Evolutionary conservation across 2,888 invertebrate genomes (phyloP).

Genomic region (Drosophila atripex): DNA sequence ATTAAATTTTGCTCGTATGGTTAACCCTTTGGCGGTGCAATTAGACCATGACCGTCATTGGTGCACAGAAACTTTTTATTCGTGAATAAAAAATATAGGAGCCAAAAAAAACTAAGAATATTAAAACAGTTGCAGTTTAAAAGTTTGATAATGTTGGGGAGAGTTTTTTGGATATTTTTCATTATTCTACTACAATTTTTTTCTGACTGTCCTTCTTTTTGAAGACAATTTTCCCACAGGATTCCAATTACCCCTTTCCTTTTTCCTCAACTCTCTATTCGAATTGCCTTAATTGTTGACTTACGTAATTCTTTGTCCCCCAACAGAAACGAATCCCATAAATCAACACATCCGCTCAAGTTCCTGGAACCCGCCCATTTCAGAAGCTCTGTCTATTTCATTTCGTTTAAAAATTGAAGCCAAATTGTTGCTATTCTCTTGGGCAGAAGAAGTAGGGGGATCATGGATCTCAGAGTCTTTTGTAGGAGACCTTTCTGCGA

Average conservation of each 20-base stretch:
- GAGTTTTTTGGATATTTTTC: not conserved
- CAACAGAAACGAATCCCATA: constrained; percentile 53
- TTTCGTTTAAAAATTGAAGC: constrained; percentile 39
- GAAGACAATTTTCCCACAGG: constrained; percentile 64
- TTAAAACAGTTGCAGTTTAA: not conserved
- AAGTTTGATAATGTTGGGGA: not conserved
- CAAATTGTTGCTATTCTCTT: constrained; percentile 67
- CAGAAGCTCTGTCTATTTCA: constrained; percentile 48
- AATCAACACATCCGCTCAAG: constrained; percentile 77
- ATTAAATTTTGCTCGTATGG: constrained; percentile 70
- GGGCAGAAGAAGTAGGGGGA: constrained; percentile 23
- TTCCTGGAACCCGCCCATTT: constrained; percentile 73
- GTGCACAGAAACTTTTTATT: not conserved
- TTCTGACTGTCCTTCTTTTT: not conserved
- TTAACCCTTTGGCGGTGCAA: constrained; percentile 75
- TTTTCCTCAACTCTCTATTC: constrained; percentile 33
- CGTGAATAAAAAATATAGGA: not conserved
- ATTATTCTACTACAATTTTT: not conserved
- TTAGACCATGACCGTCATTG: constrained; percentile 77
- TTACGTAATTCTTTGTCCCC: constrained; percentile 58
- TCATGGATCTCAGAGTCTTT: not conserved
- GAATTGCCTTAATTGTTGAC: constrained; percentile 65
- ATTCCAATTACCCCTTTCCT: constrained; percentile 54
- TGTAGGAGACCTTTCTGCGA: constrained; percentile 17
- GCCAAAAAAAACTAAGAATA: not conserved